Percentiles rank a stretch among this genome's conserved stretches.
These are phyloP conservation scores for Anastatus disparis DNA, from an alignment of 1,140 invertebrate species.

Conservation along the genomic window DNA sequence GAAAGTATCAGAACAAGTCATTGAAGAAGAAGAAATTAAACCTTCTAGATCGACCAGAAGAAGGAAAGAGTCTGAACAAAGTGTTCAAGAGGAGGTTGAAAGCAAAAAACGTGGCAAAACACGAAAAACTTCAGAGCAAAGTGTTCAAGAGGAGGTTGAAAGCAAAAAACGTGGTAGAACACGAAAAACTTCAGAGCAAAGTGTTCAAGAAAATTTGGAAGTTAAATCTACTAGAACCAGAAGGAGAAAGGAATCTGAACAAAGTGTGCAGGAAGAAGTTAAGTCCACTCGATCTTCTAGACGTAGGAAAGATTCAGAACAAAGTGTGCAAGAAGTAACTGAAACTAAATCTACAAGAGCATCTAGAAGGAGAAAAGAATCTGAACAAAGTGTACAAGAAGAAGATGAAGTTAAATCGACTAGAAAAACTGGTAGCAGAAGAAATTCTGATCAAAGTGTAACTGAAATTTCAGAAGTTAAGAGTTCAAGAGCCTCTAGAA, in stretches of 20 bases:
- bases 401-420: slow-evolving; percentile 14
- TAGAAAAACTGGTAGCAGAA: background rate
- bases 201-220: background rate
- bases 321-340: background rate
- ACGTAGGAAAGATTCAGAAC: slow-evolving; percentile 21
- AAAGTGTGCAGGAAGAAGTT: slow-evolving; percentile 1
- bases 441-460: slow-evolving; percentile 28
- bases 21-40: slow-evolving; percentile 7
- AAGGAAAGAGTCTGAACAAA: slow-evolving; percentile 27
- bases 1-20: slow-evolving; percentile 6
- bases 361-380: slow-evolving; percentile 6
- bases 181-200: slow-evolving; percentile 18
- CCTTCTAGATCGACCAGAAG: background rate
- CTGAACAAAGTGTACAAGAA: slow-evolving; percentile 26
- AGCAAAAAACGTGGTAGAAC: background rate
- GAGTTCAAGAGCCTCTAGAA: background rate
- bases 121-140: slow-evolving; percentile 18
- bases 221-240: background rate
- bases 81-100: background rate
- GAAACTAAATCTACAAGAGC: background rate
- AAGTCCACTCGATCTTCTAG: background rate
- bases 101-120: background rate
- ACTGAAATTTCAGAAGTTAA: background rate
- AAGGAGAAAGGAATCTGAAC: slow-evolving; percentile 3
- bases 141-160: background rate